A percentile compares a stretch with the other conserved stretches of the same genome.
These are phyloP conservation scores for Noturus placidus DNA, from an alignment of 2,113 vertebrate genomes.

Conservation along the genomic window DNA sequence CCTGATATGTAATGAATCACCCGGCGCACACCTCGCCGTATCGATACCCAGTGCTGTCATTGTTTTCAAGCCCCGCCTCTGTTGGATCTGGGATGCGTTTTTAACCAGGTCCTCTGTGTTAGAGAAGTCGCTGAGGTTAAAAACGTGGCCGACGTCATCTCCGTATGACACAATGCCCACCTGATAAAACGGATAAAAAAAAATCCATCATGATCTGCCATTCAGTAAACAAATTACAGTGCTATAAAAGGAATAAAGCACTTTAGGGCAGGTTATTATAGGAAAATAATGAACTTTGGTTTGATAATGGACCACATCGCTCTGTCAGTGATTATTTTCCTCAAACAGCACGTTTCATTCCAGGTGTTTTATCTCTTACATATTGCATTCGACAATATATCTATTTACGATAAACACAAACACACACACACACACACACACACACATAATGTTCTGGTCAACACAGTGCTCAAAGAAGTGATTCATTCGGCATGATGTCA, in stretches of 20 bases:
- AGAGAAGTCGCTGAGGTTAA: constrained; percentile 86
- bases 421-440: not conserved
- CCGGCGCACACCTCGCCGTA: constrained; percentile 78
- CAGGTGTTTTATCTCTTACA: not conserved
- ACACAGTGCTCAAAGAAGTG: not conserved
- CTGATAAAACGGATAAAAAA: constrained; percentile 61
- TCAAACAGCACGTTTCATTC: not conserved
- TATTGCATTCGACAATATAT: constrained; percentile 26
- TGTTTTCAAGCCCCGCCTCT: constrained; percentile 83
- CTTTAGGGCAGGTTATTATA: not conserved
- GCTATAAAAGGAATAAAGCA: not conserved
- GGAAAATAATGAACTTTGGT: not conserved
- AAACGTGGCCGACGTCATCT: constrained; percentile 83
- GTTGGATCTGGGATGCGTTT: constrained; percentile 74
- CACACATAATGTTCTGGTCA: constrained; percentile 23
- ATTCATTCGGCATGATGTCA: constrained; percentile 55
- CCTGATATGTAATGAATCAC: not conserved
- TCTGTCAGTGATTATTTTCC: not conserved
- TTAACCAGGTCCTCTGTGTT: constrained; percentile 75
- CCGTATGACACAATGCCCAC: constrained; percentile 96
- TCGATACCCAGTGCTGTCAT: constrained; percentile 91
- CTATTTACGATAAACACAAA: constrained; percentile 13
- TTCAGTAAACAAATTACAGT: not conserved
- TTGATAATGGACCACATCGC: not conserved
- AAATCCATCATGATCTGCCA: not conserved